A percentile compares a stretch with the other conserved stretches of the same genome.
Evolutionary conservation across 1,140 invertebrate genomes (phyloP).

Genomic region (Lordiphosa collinella): DNA sequence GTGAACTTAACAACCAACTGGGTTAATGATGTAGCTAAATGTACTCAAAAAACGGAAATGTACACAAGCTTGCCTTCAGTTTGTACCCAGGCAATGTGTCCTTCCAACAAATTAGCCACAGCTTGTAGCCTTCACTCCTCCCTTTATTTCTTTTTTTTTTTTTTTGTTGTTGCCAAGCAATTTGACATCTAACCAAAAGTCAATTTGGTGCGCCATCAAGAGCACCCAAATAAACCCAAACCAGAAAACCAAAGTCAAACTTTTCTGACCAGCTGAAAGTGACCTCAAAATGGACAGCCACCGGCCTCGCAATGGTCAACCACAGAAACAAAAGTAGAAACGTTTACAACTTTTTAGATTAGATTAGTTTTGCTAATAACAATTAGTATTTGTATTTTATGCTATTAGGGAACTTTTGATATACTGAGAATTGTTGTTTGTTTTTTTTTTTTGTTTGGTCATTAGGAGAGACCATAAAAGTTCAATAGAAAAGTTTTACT

Average conservation of each 20-base stretch:
- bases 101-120: conserved; percentile 50
- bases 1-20: too few species aligned
- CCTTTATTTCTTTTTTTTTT: conserved; percentile 7
- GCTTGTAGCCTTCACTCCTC: conserved; percentile 10
- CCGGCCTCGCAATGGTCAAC: conserved; percentile 26
- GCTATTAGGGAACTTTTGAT: conserved; percentile 51
- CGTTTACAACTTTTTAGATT: conserved; percentile 79
- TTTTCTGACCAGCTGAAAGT: conserved; percentile 52
- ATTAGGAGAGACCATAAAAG: conserved; percentile 9
- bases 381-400: conserved; percentile 79
- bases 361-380: conserved; percentile 79
- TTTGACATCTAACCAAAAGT: conserved; percentile 71
- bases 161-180: conserved; percentile 33
- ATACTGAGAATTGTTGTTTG: conserved; percentile 7
- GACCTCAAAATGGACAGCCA: conserved; percentile 62
- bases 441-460: too few species aligned
- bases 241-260: conserved; percentile 24
- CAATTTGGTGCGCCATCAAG: conserved; percentile 71
- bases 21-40: too few species aligned
- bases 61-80: too few species aligned
- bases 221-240: conserved; percentile 65
- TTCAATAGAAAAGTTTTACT: conserved; percentile 28
- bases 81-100: conserved; percentile 46
- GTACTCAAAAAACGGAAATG: too few species aligned
- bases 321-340: conserved; percentile 70